Percentiles rank a stretch among this genome's conserved stretches.
Conservation (phyloP, 2,113 vertebrate genomes). For the Connochaetes taurinus region DNA sequence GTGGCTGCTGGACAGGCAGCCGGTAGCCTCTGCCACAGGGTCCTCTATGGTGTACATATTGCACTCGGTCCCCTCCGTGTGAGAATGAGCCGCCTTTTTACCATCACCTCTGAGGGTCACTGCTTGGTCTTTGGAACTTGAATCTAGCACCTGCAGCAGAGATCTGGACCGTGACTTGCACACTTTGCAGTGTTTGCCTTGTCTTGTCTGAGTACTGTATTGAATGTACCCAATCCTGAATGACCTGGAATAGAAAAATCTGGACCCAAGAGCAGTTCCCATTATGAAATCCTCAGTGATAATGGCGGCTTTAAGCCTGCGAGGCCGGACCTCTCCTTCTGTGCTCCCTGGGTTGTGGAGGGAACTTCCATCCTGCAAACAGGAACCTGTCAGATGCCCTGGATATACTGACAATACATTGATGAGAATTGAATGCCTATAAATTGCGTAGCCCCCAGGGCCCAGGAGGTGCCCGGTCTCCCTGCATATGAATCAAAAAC, state of each 20-base stretch:
- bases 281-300: not conserved
- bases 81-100: too few relatives aligned
- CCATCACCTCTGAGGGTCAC: not conserved
- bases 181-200: not conserved
- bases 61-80: not conserved
- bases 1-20: too few relatives aligned
- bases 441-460: not conserved
- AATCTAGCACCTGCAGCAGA: not conserved
- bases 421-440: constrained; percentile 48
- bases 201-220: not conserved
- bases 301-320: not conserved
- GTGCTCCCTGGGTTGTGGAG: not conserved
- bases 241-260: not conserved
- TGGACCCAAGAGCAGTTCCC: not conserved
- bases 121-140: not conserved
- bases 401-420: not conserved
- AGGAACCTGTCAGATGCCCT: not conserved
- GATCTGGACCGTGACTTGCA: not conserved
- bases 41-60: fast-evolving
- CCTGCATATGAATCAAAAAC: constrained; percentile 4
- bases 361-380: not conserved
- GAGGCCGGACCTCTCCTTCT: not conserved
- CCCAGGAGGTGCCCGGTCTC: not conserved
- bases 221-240: not conserved
- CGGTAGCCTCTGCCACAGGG: not conserved